A percentile compares a stretch with the other conserved stretches of the same genome.
Evolutionary conservation across 2,888 invertebrate genomes (phyloP).

Genomic region (Cephus rjabovi): DNA sequence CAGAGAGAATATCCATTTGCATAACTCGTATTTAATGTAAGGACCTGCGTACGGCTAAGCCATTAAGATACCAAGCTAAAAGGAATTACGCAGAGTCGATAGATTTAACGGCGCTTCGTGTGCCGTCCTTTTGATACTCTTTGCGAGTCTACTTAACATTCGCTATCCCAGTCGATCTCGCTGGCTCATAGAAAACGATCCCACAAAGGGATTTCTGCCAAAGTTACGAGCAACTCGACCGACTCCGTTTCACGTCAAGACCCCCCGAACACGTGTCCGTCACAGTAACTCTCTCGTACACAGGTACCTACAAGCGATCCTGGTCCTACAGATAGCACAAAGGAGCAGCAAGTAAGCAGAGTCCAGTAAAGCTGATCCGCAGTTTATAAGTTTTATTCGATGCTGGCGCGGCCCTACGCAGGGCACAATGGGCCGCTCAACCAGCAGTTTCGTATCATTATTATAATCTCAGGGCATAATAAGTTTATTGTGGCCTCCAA

Average conservation of each 20-base stretch:
- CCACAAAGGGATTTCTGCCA: background rate
- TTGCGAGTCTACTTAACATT: background rate
- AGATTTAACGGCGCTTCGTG: background rate
- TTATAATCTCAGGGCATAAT: conserved; percentile 11
- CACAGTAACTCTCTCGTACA: background rate
- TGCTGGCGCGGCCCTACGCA: background rate
- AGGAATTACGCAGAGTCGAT: background rate
- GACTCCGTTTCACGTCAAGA: background rate
- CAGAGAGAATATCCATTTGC: background rate
- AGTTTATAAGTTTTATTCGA: conserved; percentile 12
- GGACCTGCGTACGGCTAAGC: background rate
- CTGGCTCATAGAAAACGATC: background rate
- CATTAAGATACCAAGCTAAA: background rate
- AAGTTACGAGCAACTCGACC: background rate
- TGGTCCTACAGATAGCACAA: background rate
- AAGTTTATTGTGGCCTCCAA: conserved; percentile 6
- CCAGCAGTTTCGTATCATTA: conserved; percentile 11
- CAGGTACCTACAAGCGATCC: background rate
- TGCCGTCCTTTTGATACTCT: background rate
- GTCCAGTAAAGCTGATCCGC: background rate
- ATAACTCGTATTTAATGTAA: background rate
- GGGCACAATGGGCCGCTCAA: background rate
- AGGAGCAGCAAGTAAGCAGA: background rate
- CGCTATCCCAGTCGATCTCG: background rate
- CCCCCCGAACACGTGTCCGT: background rate